Evolutionary conservation across 2,888 invertebrate genomes (phyloP).

Genomic region (Catocala nupta): DNA sequence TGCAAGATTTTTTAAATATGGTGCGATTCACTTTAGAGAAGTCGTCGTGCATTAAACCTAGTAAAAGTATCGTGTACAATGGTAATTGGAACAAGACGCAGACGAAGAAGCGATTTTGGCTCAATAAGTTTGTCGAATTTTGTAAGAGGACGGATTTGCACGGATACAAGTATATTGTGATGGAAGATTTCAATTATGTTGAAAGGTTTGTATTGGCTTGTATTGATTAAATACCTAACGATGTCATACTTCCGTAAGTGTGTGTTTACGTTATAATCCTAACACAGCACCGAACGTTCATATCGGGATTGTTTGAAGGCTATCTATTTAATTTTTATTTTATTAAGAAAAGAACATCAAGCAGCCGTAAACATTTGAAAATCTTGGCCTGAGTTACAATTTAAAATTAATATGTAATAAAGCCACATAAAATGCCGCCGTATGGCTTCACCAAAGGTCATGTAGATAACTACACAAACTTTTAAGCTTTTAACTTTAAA

Average conservation of each 20-base stretch:
- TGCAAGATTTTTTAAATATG: slow-evolving; percentile 26
- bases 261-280: no score
- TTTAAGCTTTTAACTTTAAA: no score
- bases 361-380: no score
- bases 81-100: slow-evolving; percentile 34
- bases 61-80: slow-evolving; percentile 2
- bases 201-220: slow-evolving; percentile 83
- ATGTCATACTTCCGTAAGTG: no score
- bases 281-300: no score
- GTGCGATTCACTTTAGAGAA: slow-evolving; percentile 23
- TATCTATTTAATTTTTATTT: no score
- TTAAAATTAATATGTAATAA: no score
- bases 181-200: slow-evolving; percentile 82
- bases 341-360: no score
- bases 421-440: no score
- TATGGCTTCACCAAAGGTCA: not conserved
- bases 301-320: no score
- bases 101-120: slow-evolving; percentile 53
- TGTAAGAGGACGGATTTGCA: slow-evolving; percentile 90
- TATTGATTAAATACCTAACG: slow-evolving; percentile 17
- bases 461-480: no score
- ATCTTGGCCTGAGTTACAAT: no score
- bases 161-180: slow-evolving; percentile 90
- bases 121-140: slow-evolving; percentile 83
- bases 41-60: not conserved